Conservation (phyloP, 2,888 invertebrate genomes). For the Sesia apiformis region DNA sequence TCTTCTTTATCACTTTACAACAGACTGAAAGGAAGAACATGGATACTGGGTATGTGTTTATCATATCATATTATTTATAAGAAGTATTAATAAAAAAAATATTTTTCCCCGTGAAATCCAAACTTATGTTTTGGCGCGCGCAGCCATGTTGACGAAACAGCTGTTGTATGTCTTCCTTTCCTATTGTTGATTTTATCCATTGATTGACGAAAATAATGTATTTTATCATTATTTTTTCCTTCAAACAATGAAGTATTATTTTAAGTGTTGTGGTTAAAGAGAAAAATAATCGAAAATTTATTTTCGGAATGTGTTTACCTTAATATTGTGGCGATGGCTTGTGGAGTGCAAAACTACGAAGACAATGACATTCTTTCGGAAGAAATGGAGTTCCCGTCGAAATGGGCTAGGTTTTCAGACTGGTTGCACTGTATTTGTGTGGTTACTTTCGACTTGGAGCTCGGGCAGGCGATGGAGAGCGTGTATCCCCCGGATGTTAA, state of each 20-base stretch:
- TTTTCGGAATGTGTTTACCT: constrained; percentile 26
- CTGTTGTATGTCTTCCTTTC: constrained; percentile 49
- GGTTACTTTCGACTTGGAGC: constrained; percentile 98
- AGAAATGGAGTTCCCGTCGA: constrained; percentile 51
- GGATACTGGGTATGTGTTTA: too few relatives aligned
- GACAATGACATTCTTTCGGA: constrained; percentile 44
- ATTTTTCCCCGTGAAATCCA: constrained; percentile 4
- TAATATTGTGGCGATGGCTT: constrained; percentile 47
- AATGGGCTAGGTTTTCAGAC: constrained; percentile 87
- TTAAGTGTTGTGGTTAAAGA: constrained; percentile 1
- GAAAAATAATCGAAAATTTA: constrained; percentile 18
- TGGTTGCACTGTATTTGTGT: constrained; percentile 99
- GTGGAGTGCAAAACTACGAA: constrained; percentile 47
- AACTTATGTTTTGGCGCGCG: constrained; percentile 63
- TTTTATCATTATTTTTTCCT: constrained; percentile 7
- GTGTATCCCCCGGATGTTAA: constrained; percentile 87
- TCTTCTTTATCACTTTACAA: too few relatives aligned
- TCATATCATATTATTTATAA: too few relatives aligned
- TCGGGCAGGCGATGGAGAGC: constrained; percentile 98
- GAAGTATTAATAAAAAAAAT: too few relatives aligned
- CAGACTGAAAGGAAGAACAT: too few relatives aligned
- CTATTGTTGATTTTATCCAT: constrained; percentile 44
- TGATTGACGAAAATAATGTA: constrained; percentile 32
- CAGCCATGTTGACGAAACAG: constrained; percentile 68
- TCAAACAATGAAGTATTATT: background rate